phyloP scores from a whole-genome alignment of 1,140 invertebrate genomes.

The Macrocentrus cingulum region DNA sequence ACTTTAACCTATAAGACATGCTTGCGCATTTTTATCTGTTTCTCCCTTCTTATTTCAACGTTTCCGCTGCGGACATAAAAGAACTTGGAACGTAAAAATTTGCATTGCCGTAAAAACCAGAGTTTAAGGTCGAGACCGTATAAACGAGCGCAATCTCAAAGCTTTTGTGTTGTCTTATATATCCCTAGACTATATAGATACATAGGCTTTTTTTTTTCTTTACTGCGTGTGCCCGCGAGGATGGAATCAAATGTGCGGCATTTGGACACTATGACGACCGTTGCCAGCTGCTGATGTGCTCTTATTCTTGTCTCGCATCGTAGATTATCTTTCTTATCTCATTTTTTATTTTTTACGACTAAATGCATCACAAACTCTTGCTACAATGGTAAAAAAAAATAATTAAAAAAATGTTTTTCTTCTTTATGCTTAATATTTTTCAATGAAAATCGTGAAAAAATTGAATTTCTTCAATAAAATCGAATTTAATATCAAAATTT shows the following conservation, averaged over 20 bases:
- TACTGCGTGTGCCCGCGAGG: not conserved
- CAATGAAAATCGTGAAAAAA: no score
- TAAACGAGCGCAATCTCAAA: slow-evolving; percentile 20
- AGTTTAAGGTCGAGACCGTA: slow-evolving; percentile 26
- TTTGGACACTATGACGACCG: no score
- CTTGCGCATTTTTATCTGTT: not conserved
- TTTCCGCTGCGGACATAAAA: slow-evolving; percentile 22
- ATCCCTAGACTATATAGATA: slow-evolving; percentile 1
- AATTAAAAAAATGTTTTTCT: no score
- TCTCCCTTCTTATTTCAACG: slow-evolving; percentile 7
- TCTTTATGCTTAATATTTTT: no score
- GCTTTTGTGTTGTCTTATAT: not conserved
- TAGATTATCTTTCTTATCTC: no score
- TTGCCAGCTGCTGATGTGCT: no score
- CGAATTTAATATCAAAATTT: slow-evolving; percentile 23
- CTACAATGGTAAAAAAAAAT: no score
- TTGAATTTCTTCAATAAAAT: no score
- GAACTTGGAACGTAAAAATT: slow-evolving; percentile 36
- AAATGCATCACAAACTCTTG: no score
- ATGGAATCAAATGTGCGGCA: slow-evolving; percentile 10
- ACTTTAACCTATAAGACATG: no score
- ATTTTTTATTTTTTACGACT: no score
- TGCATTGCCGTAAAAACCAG: slow-evolving; percentile 39
- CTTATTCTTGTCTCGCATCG: no score
- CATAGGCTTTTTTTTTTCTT: not conserved